Percentiles rank a stretch among this genome's conserved stretches.
These are phyloP conservation scores for Parauchenoglanis ngamensis DNA, from an alignment of 2,797 vertebrate genomes.

Conservation along the genomic window DNA sequence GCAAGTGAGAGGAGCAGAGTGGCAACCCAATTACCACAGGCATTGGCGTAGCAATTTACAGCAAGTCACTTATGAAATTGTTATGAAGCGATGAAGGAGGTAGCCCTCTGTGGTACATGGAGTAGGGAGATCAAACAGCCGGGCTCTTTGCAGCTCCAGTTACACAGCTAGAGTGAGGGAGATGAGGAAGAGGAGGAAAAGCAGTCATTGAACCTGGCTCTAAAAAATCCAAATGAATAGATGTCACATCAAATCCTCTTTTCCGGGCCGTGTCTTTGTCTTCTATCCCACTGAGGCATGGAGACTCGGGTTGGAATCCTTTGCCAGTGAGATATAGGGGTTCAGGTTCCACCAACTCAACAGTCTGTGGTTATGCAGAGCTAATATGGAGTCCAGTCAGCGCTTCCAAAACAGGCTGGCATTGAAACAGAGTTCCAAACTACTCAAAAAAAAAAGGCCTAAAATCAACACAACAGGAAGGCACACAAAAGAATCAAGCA, in stretches of 20 bases:
- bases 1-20: conserved; percentile 44
- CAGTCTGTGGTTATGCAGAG: conserved; percentile 39
- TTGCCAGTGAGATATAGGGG: conserved; percentile 34
- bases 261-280: conserved; percentile 55
- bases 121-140: conserved; percentile 55
- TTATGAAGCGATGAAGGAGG: conserved; percentile 57
- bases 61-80: conserved; percentile 59
- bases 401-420: conserved; percentile 28
- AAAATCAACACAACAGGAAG: conserved; percentile 46
- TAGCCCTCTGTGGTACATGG: conserved; percentile 48
- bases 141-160: conserved; percentile 42
- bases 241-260: conserved; percentile 63
- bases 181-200: conserved; percentile 23
- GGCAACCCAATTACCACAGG: conserved; percentile 57
- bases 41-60: conserved; percentile 57
- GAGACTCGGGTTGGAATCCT: conserved; percentile 36
- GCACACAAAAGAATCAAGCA: conserved; percentile 42
- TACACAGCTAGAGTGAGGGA: conserved; percentile 48
- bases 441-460: conserved; percentile 1
- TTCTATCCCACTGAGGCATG: conserved; percentile 56
- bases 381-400: conserved; percentile 44
- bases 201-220: conserved; percentile 33
- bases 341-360: conserved; percentile 9
- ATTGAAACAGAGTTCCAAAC: conserved; percentile 42
- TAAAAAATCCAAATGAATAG: conserved; percentile 61